A percentile compares a stretch with the other conserved stretches of the same genome.
Conservation (phyloP, 1,140 invertebrate species). For the Eupeodes corollae region DNA sequence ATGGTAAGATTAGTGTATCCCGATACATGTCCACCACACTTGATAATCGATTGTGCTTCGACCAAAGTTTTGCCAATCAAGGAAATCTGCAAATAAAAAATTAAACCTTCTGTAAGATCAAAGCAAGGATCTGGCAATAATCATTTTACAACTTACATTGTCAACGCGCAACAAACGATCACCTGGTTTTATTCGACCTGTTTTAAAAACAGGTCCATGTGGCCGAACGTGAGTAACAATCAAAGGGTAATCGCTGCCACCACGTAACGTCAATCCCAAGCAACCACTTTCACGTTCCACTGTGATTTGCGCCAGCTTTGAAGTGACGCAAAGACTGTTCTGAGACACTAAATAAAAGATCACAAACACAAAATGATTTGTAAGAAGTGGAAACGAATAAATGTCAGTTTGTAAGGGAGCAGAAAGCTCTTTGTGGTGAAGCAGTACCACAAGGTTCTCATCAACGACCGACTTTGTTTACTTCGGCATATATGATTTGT, state of each 20-base stretch:
- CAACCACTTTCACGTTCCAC: slow-evolving; percentile 73
- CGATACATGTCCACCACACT: slow-evolving; percentile 45
- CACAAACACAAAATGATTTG: too few relatives aligned
- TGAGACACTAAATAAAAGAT: slow-evolving; percentile 40
- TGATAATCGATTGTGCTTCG: slow-evolving; percentile 61
- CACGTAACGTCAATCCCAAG: slow-evolving; percentile 77
- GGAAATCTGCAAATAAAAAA: slow-evolving; percentile 37
- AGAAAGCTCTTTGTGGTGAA: too few relatives aligned
- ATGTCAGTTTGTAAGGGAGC: too few relatives aligned
- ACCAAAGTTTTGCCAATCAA: slow-evolving; percentile 55
- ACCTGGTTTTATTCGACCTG: slow-evolving; percentile 68
- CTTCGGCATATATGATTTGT: too few relatives aligned
- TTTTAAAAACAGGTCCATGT: slow-evolving; percentile 75
- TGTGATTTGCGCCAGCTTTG: slow-evolving; percentile 61
- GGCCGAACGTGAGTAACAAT: slow-evolving; percentile 80
- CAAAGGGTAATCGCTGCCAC: slow-evolving; percentile 65
- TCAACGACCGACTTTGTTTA: too few relatives aligned
- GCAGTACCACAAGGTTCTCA: too few relatives aligned
- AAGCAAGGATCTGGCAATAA: background rate
- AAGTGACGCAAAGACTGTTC: slow-evolving; percentile 55
- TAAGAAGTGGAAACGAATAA: too few relatives aligned
- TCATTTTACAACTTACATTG: slow-evolving; percentile 42
- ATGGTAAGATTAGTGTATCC: slow-evolving; percentile 64
- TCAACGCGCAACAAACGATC: slow-evolving; percentile 87
- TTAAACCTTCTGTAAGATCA: slow-evolving; percentile 6